These are phyloP conservation scores for Muraenolepis orangiensis DNA, from an alignment of 2,797 vertebrate species.

Conservation along the genomic window DNA sequence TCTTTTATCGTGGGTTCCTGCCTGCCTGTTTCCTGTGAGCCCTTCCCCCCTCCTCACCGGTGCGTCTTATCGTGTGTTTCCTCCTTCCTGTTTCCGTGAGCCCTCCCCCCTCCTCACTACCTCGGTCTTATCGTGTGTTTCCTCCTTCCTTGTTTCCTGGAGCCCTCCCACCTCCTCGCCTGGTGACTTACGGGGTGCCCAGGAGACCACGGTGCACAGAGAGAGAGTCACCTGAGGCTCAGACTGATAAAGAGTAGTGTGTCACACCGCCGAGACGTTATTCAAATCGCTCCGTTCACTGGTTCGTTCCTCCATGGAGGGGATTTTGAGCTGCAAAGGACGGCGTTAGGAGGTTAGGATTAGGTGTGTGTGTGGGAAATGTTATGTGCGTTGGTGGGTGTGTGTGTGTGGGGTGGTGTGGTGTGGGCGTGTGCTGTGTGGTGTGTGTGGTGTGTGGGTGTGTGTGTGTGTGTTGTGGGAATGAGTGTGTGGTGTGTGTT, in stretches of 20 bases:
- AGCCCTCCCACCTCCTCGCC: too few relatives aligned
- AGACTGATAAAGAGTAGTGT: slow-evolving; percentile 57
- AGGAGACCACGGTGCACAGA: slow-evolving; percentile 36
- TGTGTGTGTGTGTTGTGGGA: too few relatives aligned
- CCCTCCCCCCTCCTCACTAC: slow-evolving; percentile 2
- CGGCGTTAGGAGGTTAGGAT: not conserved
- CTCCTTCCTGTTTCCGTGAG: not conserved
- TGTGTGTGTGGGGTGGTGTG: slow-evolving; percentile 1
- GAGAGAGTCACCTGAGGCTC: slow-evolving; percentile 39
- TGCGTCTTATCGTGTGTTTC: not conserved
- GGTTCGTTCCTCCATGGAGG: slow-evolving; percentile 22
- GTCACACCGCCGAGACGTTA: slow-evolving; percentile 57
- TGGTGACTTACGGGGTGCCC: too few relatives aligned
- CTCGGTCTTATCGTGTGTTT: slow-evolving; percentile 43
- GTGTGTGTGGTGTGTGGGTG: too few relatives aligned
- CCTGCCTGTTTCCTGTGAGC: too few relatives aligned
- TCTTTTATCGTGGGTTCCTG: too few relatives aligned
- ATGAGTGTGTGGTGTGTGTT: too few relatives aligned
- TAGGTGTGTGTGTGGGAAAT: slow-evolving; percentile 2
- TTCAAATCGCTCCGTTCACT: slow-evolving; percentile 60
- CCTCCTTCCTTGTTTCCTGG: too few relatives aligned
- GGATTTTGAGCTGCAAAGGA: not conserved
- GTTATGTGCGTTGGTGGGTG: not conserved
- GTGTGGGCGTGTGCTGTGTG: not conserved
- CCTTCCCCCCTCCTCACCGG: too few relatives aligned